Percentiles rank a stretch among this genome's conserved stretches.
These are phyloP conservation scores for Ennomos erosarius DNA, from an alignment of 2,888 invertebrate species.

Conservation along the genomic window DNA sequence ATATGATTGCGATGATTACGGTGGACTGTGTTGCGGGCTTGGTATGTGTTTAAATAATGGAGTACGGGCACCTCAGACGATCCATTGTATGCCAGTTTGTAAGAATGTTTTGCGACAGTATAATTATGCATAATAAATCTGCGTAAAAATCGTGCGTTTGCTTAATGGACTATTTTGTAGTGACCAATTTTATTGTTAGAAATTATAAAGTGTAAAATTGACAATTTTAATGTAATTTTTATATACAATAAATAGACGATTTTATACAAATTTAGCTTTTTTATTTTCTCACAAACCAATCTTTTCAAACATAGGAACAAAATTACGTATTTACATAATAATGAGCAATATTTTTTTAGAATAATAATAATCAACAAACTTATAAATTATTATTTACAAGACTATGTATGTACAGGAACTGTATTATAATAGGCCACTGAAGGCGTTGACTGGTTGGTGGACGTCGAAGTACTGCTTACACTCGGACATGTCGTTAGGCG, in stretches of 20 bases:
- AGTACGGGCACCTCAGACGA: conserved; percentile 41
- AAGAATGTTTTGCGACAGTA: conserved; percentile 68
- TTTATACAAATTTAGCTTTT: conserved; percentile 79
- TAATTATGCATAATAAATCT: conserved; percentile 69
- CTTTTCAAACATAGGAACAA: conserved; percentile 60
- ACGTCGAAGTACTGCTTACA: conserved; percentile 73
- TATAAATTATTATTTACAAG: conserved; percentile 52
- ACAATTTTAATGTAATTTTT: conserved; percentile 85
- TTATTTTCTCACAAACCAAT: conserved; percentile 57
- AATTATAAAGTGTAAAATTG: conserved; percentile 80
- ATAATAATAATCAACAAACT: conserved; percentile 48
- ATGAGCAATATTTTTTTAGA: conserved; percentile 43
- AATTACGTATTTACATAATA: conserved; percentile 44
- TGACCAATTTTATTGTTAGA: conserved; percentile 83
- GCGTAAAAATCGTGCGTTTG: conserved; percentile 65
- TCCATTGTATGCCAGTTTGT: conserved; percentile 49
- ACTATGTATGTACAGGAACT: conserved; percentile 56
- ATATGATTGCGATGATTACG: conserved; percentile 45
- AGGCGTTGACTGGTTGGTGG: conserved; percentile 69
- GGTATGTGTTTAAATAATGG: conserved; percentile 49
- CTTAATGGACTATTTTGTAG: conserved; percentile 84
- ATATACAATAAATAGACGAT: conserved; percentile 85
- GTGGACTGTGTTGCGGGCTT: conserved; percentile 43
- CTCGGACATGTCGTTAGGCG: conserved; percentile 59
- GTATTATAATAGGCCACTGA: conserved; percentile 70